Evolutionary conservation across 2,113 vertebrate species (phyloP).

Genomic region (Festucalex cinctus): DNA sequence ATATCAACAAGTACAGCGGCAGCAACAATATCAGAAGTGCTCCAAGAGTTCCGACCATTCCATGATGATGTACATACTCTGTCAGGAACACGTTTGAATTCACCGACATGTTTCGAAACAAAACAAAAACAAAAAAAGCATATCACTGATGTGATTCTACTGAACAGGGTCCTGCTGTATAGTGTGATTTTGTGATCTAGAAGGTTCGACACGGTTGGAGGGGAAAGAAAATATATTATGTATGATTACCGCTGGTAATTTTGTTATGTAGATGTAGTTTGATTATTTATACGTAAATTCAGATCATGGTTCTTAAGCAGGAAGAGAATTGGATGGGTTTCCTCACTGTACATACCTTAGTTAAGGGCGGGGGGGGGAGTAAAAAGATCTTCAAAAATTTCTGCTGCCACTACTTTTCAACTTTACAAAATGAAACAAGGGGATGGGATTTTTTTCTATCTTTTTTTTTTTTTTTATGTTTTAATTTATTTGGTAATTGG

Average conservation of each 20-base stretch:
- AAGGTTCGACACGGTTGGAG: slow-evolving; percentile 41
- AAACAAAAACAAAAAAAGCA: slow-evolving; percentile 54
- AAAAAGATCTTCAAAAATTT: slow-evolving; percentile 55
- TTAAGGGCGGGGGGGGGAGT: slow-evolving; percentile 31
- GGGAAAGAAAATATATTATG: slow-evolving; percentile 70
- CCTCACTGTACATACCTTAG: slow-evolving; percentile 72
- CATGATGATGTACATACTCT: slow-evolving; percentile 70
- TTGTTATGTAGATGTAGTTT: slow-evolving; percentile 74
- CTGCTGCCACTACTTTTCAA: slow-evolving; percentile 67
- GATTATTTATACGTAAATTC: slow-evolving; percentile 71
- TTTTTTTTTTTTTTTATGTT: slow-evolving; percentile 70
- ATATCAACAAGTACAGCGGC: slow-evolving; percentile 45
- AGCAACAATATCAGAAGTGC: slow-evolving; percentile 56
- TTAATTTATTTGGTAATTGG: slow-evolving; percentile 69
- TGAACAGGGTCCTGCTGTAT: slow-evolving; percentile 73
- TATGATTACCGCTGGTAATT: slow-evolving; percentile 68
- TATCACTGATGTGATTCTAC: slow-evolving; percentile 74
- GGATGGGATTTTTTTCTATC: slow-evolving; percentile 71
- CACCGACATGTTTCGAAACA: slow-evolving; percentile 64
- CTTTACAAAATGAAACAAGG: slow-evolving; percentile 56
- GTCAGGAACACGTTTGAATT: slow-evolving; percentile 56
- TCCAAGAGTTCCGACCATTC: slow-evolving; percentile 67
- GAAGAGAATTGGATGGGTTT: slow-evolving; percentile 49
- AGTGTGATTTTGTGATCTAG: slow-evolving; percentile 72
- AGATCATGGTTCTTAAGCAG: slow-evolving; percentile 34